Base-by-base conservation (phyloP, 2,113 vertebrate genomes). In the Chelonoidis abingdonii region DNA sequence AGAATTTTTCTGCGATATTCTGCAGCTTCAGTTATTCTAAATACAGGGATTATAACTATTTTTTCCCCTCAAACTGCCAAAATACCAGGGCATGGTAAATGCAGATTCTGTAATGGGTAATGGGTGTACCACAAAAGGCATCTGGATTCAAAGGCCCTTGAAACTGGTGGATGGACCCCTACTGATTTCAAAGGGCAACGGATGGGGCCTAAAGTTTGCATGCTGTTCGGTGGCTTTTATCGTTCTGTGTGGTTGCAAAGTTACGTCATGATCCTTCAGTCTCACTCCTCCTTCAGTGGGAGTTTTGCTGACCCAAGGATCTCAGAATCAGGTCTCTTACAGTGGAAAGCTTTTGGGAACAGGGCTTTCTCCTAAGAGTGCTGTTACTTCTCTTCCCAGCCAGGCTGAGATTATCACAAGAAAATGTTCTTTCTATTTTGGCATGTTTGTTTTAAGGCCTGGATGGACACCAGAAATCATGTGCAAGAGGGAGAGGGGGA, bases 21-120 rank as follows among this genome's bases (percentile, higher is more conserved):
- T 13, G 29, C 25, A 89, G 86, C 88, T 81, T 62, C 27, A 4
- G 24, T 62, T 88, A 65, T 22, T 84, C 10, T 88, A 53, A 84
- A 9, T 65, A 62, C 75, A 85, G 29, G 3, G 24, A 92, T 75
- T 57, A 91, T 49, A 31, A 16, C 53, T n/a, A 57, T 14, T 83
- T 25, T 79, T 10, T 57, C 5, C 25, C 88, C 56, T 9, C 62
- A 81, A 87, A 41, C 76, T 89, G 79, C 83, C 75, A 90, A 3
- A 31, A 87, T 91, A 24, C 75, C 54, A 84, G 89, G 87, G 52
- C 76, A 89, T 0, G 0, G 41, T 12, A 69, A 5, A 21, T 44
- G 80, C 81, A 24, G 25, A 38, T 90, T 84, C 83, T 90, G 95
- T 88, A 72, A 93, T 92, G 93, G n/a, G 84, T 12, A 22, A 76